A percentile compares a stretch with the other conserved stretches of the same genome.
phyloP scores from a whole-genome alignment of 2,113 vertebrate genomes.

The Oreochromis niloticus region DNA sequence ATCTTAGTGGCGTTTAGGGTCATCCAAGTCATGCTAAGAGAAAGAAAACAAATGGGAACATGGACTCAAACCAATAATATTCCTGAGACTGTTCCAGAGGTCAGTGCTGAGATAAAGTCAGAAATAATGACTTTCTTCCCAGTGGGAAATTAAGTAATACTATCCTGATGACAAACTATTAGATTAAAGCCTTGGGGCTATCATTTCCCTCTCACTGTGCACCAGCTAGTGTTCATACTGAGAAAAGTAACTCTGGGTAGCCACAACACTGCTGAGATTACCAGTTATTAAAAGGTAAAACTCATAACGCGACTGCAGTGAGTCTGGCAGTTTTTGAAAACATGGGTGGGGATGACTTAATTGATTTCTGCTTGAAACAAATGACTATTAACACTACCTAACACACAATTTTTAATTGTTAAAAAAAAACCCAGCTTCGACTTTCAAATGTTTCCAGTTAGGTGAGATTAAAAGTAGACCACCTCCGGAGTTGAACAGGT shows the following conservation, averaged over 20 bases:
- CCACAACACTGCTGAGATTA: constrained; percentile 26
- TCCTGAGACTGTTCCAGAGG: constrained; percentile 58
- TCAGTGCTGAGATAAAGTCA: constrained; percentile 66
- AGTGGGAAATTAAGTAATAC: constrained; percentile 74
- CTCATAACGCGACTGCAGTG: neutral
- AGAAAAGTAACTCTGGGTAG: constrained; percentile 21
- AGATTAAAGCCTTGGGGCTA: constrained; percentile 63
- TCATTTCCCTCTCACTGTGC: constrained; percentile 61
- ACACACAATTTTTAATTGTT: neutral
- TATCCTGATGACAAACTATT: constrained; percentile 74
- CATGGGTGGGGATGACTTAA: neutral
- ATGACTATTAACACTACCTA: neutral
- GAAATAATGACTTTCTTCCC: constrained; percentile 75
- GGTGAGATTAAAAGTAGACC: constrained; percentile 38
- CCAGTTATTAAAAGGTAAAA: constrained; percentile 28
- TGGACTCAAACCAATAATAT: constrained; percentile 65
- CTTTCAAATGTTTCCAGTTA: constrained; percentile 51
- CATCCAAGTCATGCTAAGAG: constrained; percentile 15
- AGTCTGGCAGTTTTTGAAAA: neutral
- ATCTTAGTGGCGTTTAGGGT: constrained; percentile 52
- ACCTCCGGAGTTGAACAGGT: constrained; percentile 63
- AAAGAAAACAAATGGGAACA: constrained; percentile 6
- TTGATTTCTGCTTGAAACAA: neutral
- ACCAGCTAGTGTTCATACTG: constrained; percentile 43
- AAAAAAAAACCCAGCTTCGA: neutral